phyloP scores from a whole-genome alignment of 2,888 invertebrate genomes.

The Cyaniris semiargus region DNA sequence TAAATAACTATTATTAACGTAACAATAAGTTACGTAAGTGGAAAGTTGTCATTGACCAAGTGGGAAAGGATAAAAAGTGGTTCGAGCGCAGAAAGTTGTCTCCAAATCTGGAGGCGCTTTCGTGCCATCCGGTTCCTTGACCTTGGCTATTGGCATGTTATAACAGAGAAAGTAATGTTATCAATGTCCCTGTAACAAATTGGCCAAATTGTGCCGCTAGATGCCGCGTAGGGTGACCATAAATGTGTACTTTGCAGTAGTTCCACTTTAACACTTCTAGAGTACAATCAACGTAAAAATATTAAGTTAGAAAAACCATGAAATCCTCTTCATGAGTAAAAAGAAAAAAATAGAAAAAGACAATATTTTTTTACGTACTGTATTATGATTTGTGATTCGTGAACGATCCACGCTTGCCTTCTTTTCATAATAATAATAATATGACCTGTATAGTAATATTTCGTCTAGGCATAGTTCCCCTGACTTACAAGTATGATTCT shows the following conservation, averaged over 20 bases:
- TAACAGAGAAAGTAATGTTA: conserved; percentile 65
- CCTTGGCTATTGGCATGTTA: conserved; percentile 64
- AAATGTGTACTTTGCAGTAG: neutral
- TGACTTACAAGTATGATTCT: too few species aligned
- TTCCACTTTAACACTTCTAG: neutral
- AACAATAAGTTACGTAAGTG: conserved; percentile 63
- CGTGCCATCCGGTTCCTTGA: conserved; percentile 65
- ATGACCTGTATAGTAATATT: too few species aligned
- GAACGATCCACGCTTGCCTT: too few species aligned
- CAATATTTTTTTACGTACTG: too few species aligned
- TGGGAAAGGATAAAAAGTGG: conserved; percentile 75
- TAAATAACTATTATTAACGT: conserved; percentile 33
- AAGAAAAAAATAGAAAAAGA: too few species aligned
- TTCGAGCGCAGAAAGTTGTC: conserved; percentile 73
- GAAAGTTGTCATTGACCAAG: conserved; percentile 72
- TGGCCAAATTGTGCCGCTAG: conserved; percentile 16
- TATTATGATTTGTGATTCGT: too few species aligned
- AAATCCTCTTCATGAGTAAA: neutral
- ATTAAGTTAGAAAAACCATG: neutral
- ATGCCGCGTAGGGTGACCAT: neutral
- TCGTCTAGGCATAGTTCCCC: too few species aligned
- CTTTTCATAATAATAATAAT: too few species aligned
- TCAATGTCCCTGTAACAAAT: conserved; percentile 36
- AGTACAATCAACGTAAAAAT: neutral
- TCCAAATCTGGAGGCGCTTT: conserved; percentile 73